Conservation (phyloP, 2,797 vertebrate species). For the Sparus aurata region DNA sequence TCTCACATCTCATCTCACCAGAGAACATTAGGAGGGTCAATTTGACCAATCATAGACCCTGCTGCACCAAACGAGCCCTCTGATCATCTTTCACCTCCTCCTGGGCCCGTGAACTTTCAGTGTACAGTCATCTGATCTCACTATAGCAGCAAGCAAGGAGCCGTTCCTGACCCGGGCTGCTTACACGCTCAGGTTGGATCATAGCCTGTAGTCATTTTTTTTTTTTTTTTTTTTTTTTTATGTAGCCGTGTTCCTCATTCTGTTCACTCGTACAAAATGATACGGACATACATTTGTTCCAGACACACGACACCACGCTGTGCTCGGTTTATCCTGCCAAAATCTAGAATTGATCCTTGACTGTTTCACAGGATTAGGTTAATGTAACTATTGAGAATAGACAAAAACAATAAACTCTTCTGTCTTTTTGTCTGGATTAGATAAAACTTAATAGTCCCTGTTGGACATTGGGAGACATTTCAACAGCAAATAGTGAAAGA, state of each 20-base stretch:
- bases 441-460: background rate
- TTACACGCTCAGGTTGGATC: slow-evolving; percentile 45
- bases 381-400: slow-evolving; percentile 5
- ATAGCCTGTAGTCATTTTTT: slow-evolving; percentile 16
- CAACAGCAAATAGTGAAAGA: background rate
- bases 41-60: slow-evolving; percentile 68
- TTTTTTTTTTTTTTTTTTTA: slow-evolving; percentile 20
- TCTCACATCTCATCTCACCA: slow-evolving; percentile 59
- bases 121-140: slow-evolving; percentile 76
- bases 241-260: slow-evolving; percentile 32
- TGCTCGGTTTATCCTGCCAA: background rate
- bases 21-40: slow-evolving; percentile 61
- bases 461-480: background rate
- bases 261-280: slow-evolving; percentile 21
- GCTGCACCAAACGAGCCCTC: slow-evolving; percentile 64
- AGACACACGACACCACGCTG: slow-evolving; percentile 26
- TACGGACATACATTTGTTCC: slow-evolving; percentile 42
- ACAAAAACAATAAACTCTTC: background rate
- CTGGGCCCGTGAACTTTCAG: slow-evolving; percentile 70
- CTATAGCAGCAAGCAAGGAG: slow-evolving; percentile 59
- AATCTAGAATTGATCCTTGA: slow-evolving; percentile 2
- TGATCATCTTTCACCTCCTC: slow-evolving; percentile 77
- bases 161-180: slow-evolving; percentile 52
- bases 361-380: slow-evolving; percentile 1
- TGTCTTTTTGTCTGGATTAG: background rate